These are phyloP conservation scores for Drosophila kanapiae DNA, from an alignment of 1,140 invertebrate species.

Conservation along the genomic window DNA sequence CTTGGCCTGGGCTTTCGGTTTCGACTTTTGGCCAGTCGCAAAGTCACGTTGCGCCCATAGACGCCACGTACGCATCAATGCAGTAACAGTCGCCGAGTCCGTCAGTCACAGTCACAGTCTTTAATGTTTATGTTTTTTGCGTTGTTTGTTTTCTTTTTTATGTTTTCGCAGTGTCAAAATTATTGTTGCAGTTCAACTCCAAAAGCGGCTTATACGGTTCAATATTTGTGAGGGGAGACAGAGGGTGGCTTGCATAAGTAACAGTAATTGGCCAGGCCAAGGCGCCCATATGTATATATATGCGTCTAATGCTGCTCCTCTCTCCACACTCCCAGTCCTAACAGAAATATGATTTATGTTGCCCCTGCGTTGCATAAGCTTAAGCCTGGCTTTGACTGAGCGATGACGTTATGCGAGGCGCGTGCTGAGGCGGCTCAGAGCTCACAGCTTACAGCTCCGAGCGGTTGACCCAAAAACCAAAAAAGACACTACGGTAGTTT, in stretches of 20 bases:
- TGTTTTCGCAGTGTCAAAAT: conserved; percentile 47
- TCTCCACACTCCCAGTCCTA: neutral
- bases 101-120: conserved; percentile 40
- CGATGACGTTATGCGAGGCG: conserved; percentile 61
- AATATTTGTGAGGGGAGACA: neutral
- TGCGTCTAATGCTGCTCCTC: neutral
- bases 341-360: conserved; percentile 64
- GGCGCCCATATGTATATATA: conserved; percentile 39
- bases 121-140: conserved; percentile 49
- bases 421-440: conserved; percentile 57
- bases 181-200: conserved; percentile 45
- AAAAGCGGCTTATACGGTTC: conserved; percentile 24
- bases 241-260: conserved; percentile 13
- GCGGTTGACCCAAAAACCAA: conserved; percentile 67
- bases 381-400: conserved; percentile 31
- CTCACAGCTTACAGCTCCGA: conserved; percentile 6
- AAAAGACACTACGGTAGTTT: conserved; percentile 60
- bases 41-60: conserved; percentile 64
- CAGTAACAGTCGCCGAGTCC: conserved; percentile 20
- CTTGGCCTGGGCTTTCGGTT: conserved; percentile 15
- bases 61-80: conserved; percentile 60
- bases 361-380: conserved; percentile 62
- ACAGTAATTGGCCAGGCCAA: conserved; percentile 60
- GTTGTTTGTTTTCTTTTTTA: conserved; percentile 44
- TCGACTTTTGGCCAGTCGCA: conserved; percentile 21